Conservation (phyloP, 2,888 invertebrate genomes). For the Scotopteryx bipunctaria region DNA sequence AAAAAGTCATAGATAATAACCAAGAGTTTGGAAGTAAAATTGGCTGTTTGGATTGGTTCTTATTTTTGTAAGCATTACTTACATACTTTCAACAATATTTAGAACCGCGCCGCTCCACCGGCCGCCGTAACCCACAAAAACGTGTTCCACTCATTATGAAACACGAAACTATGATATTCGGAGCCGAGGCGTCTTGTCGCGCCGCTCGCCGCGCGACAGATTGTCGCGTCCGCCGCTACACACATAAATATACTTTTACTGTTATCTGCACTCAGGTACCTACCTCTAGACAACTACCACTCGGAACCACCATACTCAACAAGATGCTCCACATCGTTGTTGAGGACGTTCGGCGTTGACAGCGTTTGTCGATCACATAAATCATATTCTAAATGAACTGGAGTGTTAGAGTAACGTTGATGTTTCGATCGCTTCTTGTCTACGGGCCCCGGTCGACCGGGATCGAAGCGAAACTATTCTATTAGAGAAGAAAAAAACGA, state of each 20-base stretch:
- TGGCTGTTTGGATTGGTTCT: no score
- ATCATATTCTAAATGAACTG: not conserved
- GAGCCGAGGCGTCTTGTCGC: slow-evolving; percentile 60
- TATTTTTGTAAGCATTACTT: no score
- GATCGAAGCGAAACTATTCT: slow-evolving; percentile 80
- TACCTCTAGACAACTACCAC: slow-evolving; percentile 8
- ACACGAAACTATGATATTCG: slow-evolving; percentile 78
- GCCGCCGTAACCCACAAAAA: slow-evolving; percentile 62
- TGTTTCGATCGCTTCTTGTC: slow-evolving; percentile 14
- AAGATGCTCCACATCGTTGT: not conserved
- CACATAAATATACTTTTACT: slow-evolving; percentile 78
- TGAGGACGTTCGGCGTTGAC: no score
- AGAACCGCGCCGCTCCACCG: slow-evolving; percentile 67
- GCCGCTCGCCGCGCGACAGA: slow-evolving; percentile 54
- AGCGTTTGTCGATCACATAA: not conserved
- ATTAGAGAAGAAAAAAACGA: slow-evolving; percentile 76
- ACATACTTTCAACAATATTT: no score
- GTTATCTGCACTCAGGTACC: slow-evolving; percentile 58
- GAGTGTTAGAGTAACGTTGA: not conserved
- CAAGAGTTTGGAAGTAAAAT: no score
- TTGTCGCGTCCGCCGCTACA: slow-evolving; percentile 59
- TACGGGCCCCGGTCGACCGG: slow-evolving; percentile 52
- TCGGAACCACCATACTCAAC: not conserved
- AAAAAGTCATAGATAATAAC: no score
- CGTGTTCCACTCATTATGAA: slow-evolving; percentile 80